These are phyloP conservation scores for Peromyscus maniculatus DNA, from an alignment of 2,113 vertebrate genomes.

Conservation along the genomic window DNA sequence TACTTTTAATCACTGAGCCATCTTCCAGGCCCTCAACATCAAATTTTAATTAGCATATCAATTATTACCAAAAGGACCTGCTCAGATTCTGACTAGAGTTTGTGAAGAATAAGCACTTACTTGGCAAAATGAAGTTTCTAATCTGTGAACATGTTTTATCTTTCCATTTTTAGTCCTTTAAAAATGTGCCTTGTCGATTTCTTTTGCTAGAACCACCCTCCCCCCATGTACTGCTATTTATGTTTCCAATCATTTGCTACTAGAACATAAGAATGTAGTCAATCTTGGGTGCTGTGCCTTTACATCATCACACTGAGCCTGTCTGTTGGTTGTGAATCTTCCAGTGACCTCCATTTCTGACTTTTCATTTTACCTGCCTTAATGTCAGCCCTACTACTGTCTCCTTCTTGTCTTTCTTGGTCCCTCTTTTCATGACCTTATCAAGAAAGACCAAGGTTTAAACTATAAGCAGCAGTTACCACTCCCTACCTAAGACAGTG, in stretches of 20 bases:
- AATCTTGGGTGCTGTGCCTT: not conserved
- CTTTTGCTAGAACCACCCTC: not conserved
- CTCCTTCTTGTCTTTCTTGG: not conserved
- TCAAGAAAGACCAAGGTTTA: not conserved
- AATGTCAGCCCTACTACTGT: too few species aligned
- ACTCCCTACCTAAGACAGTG: not conserved
- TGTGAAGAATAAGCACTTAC: not conserved
- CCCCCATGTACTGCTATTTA: not conserved
- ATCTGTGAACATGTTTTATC: not conserved
- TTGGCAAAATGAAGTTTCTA: constrained; percentile 6
- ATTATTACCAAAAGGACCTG: not conserved
- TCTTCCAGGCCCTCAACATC: not conserved
- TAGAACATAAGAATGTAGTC: not conserved
- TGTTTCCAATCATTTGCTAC: not conserved
- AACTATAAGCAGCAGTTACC: not conserved
- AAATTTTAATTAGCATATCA: constrained; percentile 19
- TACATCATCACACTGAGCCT: rapidly evolving
- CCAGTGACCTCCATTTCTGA: not conserved
- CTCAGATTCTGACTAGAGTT: constrained; percentile 11
- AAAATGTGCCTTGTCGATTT: not conserved
- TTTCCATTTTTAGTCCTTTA: not conserved
- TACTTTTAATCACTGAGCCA: not conserved
- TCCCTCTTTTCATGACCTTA: not conserved
- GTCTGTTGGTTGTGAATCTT: not conserved
- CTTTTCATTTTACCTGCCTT: not conserved